Conservation (phyloP, 2,797 vertebrate genomes). For the Alectoris magna region DNA sequence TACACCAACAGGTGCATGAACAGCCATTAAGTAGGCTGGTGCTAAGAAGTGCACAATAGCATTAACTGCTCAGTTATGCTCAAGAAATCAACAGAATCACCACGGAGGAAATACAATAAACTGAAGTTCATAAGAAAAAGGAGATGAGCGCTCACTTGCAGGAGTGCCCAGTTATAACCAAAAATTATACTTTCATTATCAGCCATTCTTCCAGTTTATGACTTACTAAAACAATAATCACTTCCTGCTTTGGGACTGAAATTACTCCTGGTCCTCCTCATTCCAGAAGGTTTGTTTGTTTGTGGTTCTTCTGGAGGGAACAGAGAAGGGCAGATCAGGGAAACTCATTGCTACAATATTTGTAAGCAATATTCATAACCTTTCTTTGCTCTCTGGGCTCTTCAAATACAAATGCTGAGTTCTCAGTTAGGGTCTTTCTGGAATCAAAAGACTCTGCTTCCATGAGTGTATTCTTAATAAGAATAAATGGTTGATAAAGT, state of each 20-base stretch:
- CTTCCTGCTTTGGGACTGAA: constrained; percentile 20
- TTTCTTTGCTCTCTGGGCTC: not conserved
- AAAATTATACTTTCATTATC: constrained; percentile 35
- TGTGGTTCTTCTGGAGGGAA: constrained; percentile 1
- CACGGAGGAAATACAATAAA: constrained; percentile 27
- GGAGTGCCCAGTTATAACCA: constrained; percentile 14
- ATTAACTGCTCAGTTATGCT: constrained; percentile 51
- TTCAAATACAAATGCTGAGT: not conserved
- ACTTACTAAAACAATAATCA: constrained; percentile 50
- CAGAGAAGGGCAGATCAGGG: not conserved
- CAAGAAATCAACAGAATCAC: constrained; percentile 48
- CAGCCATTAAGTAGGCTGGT: constrained; percentile 54
- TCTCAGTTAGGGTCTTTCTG: not conserved
- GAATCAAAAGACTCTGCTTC: not conserved
- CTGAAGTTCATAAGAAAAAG: not conserved
- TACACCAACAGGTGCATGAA: constrained; percentile 41
- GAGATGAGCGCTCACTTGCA: not conserved
- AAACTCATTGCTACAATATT: not conserved
- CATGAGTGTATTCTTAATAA: not conserved
- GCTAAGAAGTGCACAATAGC: constrained; percentile 43
- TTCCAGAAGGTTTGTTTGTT: not conserved
- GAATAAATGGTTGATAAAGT: not conserved
- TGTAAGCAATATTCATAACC: not conserved
- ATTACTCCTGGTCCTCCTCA: constrained; percentile 17
- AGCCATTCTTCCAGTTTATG: constrained; percentile 9